phyloP scores from a whole-genome alignment of 2,888 invertebrate genomes.

The Gasteruption jaculator region DNA sequence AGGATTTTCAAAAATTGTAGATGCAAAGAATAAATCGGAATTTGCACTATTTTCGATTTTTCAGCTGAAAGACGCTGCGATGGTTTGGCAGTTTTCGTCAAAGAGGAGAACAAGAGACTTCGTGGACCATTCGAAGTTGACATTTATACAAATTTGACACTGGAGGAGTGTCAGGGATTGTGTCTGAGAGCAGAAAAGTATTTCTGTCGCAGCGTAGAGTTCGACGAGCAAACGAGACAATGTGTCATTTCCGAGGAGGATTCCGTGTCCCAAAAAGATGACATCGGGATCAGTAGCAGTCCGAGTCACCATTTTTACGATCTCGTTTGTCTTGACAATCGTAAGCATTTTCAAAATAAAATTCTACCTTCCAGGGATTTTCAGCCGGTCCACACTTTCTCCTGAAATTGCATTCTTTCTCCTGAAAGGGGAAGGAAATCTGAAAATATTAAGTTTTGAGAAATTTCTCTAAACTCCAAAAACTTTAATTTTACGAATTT shows the following conservation, averaged over 20 bases:
- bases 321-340: constrained; percentile 83
- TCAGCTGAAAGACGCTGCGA: constrained; percentile 82
- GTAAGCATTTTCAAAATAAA: constrained; percentile 64
- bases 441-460: no score
- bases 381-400: no score
- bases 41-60: no score
- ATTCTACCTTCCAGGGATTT: no score
- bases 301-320: constrained; percentile 86
- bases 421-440: no score
- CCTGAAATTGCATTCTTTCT: no score
- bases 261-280: constrained; percentile 83
- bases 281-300: constrained; percentile 78
- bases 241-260: constrained; percentile 91
- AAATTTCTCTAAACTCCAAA: no score
- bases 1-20: no score
- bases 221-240: constrained; percentile 79
- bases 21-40: no score
- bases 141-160: constrained; percentile 77
- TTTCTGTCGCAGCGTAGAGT: constrained; percentile 85
- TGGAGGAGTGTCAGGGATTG: constrained; percentile 84
- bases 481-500: no score
- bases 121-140: constrained; percentile 87
- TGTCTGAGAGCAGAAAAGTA: constrained; percentile 85
- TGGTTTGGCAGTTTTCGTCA: constrained; percentile 81
- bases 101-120: constrained; percentile 82